Evolutionary conservation across 2,113 vertebrate species (phyloP), one percentile per base, ranked within the genome.

Genomic region (Zeus faber): DNA sequence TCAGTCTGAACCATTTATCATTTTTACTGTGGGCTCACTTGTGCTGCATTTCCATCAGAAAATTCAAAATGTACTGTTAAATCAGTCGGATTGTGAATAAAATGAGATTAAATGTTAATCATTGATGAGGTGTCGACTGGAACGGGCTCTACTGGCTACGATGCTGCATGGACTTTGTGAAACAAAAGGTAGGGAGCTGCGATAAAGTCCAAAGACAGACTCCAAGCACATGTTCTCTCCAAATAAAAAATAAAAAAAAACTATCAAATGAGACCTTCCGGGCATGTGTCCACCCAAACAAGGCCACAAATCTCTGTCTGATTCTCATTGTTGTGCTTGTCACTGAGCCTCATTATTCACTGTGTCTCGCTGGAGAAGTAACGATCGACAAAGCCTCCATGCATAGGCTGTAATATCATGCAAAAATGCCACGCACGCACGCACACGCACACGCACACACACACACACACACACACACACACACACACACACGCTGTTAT

Each of bases 231-330:
- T n/a, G 5, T n/a, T 37, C 33, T 37, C 33, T n/a, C 1, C 14
- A n/a, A 37, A n/a, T 37, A 14, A 4, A n/a, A 13, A 5, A 37
- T 4, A 37, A n/a, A 37, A 13, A 13, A 9, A 13, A 13, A 26
- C 69, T 45, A 71, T 73, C 62, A 77, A 77, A 29, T 52, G 70
- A 65, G 48, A 74, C 60, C 51, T 40, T 41, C 60, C 25, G 27
- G 46, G 18, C 41, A 20, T 47, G 23, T 55, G 63, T 71, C 63
- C 57, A 2, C 79, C 73, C 70, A 75, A 70, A 67, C 31, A 16
- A 2, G 20, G 46, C 29, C 46, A 9, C 6, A 7, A 63, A 52
- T 20, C 23, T 64, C 65, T 53, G 70, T 70, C 65, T 60, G 52
- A 75, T 57, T 58, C 37, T 23, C 51, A 60, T 65, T 21, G 46